These are phyloP conservation scores for Sipha maydis DNA, from an alignment of 2,888 invertebrate species.

Conservation along the genomic window DNA sequence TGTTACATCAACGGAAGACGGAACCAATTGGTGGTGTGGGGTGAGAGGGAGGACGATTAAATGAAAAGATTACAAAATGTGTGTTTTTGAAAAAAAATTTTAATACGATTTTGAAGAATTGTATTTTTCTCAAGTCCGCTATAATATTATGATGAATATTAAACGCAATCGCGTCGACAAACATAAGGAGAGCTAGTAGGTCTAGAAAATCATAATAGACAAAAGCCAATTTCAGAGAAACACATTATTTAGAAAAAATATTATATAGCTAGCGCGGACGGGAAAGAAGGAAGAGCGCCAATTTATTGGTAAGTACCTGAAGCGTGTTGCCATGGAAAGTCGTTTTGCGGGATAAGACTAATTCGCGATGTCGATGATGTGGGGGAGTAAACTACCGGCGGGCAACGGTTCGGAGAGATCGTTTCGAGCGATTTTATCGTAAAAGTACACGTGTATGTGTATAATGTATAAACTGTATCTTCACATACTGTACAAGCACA, in stretches of 20 bases:
- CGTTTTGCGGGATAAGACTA: not conserved
- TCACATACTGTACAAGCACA: not conserved
- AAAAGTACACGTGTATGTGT: not conserved
- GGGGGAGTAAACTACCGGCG: constrained; percentile 6
- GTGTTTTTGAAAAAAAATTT: not conserved
- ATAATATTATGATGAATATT: not conserved
- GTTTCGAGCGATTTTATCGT: constrained; percentile 3
- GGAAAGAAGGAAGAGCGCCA: not conserved
- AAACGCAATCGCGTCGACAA: not conserved
- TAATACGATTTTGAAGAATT: not conserved
- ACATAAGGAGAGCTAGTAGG: not conserved
- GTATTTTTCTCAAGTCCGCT: not conserved
- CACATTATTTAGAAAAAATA: too few species aligned
- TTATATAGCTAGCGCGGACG: too few species aligned
- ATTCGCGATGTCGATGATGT: not conserved
- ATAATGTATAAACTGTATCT: not conserved
- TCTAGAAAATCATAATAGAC: too few species aligned
- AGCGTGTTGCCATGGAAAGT: not conserved
- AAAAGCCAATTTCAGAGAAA: too few species aligned
- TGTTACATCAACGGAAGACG: not conserved
- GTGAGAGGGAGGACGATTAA: not conserved
- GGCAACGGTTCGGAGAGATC: constrained; percentile 10
- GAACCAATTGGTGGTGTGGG: not conserved
- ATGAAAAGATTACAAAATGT: not conserved
- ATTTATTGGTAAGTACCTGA: not conserved